phyloP scores from a whole-genome alignment of 1,140 invertebrate genomes.

The Pseudoatta argentina region DNA sequence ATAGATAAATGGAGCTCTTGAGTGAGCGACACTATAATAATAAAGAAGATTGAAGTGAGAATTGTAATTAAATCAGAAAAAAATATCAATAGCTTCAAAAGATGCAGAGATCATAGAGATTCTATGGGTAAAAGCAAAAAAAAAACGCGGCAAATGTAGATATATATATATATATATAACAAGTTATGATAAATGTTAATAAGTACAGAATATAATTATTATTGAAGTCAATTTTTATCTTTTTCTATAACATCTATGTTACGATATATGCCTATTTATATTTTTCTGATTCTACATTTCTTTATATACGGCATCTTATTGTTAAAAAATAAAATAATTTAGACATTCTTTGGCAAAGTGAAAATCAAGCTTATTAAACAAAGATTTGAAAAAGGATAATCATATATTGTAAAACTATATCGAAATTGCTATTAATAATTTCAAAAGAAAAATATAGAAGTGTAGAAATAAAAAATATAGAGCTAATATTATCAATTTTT shows the following conservation, averaged over 20 bases:
- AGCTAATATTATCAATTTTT: neutral
- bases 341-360: neutral
- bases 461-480: neutral
- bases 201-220: neutral
- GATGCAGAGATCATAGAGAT: neutral
- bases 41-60: neutral
- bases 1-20: slow-evolving; percentile 19
- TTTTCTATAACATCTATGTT: neutral
- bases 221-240: neutral
- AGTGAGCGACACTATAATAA: neutral
- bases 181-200: neutral
- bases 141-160: neutral
- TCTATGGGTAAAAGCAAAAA: neutral
- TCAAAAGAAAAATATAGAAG: neutral
- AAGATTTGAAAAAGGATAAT: neutral
- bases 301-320: neutral
- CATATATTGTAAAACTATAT: neutral
- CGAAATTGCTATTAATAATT: neutral
- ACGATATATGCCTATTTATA: neutral
- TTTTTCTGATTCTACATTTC: neutral
- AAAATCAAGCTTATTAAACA: neutral
- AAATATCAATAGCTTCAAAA: slow-evolving; percentile 12
- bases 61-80: neutral
- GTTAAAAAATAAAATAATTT: neutral
- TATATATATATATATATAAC: neutral